Conservation (phyloP, 2,797 vertebrate species). For the Eremophila alpestris region DNA sequence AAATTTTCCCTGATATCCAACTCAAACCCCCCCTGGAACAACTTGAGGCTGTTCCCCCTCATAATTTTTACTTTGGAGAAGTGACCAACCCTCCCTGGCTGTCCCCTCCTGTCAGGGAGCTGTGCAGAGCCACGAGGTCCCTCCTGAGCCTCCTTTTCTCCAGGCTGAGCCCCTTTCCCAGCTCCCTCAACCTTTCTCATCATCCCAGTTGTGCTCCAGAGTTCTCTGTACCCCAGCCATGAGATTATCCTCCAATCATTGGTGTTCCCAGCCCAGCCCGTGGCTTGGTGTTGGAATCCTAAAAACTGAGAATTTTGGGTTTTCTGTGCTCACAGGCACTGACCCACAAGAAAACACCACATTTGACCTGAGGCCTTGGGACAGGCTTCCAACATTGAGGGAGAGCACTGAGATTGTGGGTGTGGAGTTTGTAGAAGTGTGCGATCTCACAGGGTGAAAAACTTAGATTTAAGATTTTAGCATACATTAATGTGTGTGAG, state of each 20-base stretch:
- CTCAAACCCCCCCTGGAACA: background rate
- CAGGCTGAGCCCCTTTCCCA: background rate
- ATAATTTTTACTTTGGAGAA: accelerated
- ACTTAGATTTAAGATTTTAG: too few species aligned
- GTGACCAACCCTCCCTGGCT: accelerated
- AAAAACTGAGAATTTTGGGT: too few species aligned
- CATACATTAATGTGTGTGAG: too few species aligned
- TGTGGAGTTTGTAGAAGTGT: too few species aligned
- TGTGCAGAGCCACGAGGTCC: background rate
- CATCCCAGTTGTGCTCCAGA: background rate
- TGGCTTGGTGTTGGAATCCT: background rate
- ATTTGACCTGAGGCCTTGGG: too few species aligned
- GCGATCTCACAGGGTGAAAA: too few species aligned
- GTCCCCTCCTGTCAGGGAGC: background rate
- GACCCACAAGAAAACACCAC: too few species aligned
- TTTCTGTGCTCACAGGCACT: too few species aligned
- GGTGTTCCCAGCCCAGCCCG: background rate
- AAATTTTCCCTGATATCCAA: background rate
- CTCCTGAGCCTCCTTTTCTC: background rate
- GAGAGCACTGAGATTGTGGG: too few species aligned
- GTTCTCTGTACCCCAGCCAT: too few species aligned
- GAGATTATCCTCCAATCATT: background rate
- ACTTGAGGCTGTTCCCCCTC: background rate
- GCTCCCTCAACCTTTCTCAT: background rate
- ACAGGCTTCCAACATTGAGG: too few species aligned